Evolutionary conservation across 2,113 vertebrate species (phyloP).

Genomic region (Psilopsiagon aurifrons): DNA sequence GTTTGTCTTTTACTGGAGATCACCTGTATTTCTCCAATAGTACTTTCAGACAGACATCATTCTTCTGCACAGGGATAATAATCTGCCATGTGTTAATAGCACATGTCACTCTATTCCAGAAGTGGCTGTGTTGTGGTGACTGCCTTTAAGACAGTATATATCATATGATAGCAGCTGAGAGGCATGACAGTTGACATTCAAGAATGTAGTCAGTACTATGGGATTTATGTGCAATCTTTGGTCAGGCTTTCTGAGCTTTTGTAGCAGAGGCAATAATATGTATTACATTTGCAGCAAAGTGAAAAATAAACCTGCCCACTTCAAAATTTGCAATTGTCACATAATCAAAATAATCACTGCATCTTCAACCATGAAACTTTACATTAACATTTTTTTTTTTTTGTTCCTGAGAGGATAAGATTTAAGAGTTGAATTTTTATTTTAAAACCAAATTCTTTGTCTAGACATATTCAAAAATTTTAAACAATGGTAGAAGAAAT

Average conservation of each 20-base stretch:
- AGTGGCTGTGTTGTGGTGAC: background rate
- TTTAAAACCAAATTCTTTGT: background rate
- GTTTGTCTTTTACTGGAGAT: background rate
- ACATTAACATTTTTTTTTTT: background rate
- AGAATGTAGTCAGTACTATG: background rate
- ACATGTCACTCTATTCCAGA: background rate
- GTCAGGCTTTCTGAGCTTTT: background rate
- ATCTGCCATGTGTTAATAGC: slow-evolving; percentile 30
- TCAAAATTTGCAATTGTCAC: background rate
- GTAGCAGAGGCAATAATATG: background rate
- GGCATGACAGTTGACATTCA: background rate
- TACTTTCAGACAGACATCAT: background rate
- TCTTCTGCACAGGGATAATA: slow-evolving; percentile 18
- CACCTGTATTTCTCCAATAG: background rate
- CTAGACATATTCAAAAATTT: background rate
- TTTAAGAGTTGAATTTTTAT: background rate
- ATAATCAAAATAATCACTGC: background rate
- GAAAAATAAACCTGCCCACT: background rate
- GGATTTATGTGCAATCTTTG: background rate
- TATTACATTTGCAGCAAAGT: background rate
- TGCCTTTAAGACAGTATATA: background rate
- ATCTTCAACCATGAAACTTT: background rate
- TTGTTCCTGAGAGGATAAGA: background rate
- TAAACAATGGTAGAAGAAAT: background rate
- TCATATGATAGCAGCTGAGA: background rate